Evolutionary conservation across 2,113 vertebrate species (phyloP).

Genomic region (Scortum barcoo): DNA sequence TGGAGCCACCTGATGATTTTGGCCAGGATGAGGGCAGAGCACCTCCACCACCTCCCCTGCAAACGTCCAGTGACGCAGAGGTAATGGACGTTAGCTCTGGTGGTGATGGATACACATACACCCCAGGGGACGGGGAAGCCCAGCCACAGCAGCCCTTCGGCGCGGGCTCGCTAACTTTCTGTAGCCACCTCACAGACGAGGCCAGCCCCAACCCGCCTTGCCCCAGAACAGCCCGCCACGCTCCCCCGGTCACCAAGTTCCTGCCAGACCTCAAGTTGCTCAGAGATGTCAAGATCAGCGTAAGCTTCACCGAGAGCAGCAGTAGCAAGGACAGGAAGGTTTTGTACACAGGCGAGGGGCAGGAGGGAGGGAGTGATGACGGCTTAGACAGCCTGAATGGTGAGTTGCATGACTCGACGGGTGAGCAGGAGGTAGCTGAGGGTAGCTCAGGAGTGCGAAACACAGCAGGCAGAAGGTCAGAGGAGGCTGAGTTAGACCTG

Average conservation of each 20-base stretch:
- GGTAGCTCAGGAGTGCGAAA: constrained; percentile 81
- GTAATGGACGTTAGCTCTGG: constrained; percentile 99
- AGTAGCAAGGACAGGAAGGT: constrained; percentile 97
- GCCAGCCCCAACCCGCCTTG: constrained; percentile 86
- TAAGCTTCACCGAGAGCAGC: constrained; percentile 96
- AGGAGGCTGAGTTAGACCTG: constrained; percentile 90
- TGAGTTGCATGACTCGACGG: constrained; percentile 88
- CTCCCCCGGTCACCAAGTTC: constrained; percentile 93
- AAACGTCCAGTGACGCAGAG: constrained; percentile 99
- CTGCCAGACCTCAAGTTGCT: constrained; percentile 96
- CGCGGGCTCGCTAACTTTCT: constrained; percentile 91
- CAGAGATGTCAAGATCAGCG: constrained; percentile 96
- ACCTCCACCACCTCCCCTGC: constrained; percentile 99
- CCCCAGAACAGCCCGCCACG: constrained; percentile 96
- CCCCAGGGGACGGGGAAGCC: constrained; percentile 91
- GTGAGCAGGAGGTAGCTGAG: constrained; percentile 78
- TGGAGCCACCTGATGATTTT: constrained; percentile 91
- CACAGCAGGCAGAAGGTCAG: constrained; percentile 83
- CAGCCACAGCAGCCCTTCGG: constrained; percentile 87
- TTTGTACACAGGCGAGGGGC: constrained; percentile 92
- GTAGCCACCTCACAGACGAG: constrained; percentile 87
- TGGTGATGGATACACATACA: constrained; percentile 99
- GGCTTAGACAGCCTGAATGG: constrained; percentile 89
- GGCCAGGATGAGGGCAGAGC: constrained; percentile 89
- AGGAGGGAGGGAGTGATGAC: constrained; percentile 83